Base-by-base conservation (phyloP, 2,113 vertebrate genomes). In the Acrocephalus arundinaceus region DNA sequence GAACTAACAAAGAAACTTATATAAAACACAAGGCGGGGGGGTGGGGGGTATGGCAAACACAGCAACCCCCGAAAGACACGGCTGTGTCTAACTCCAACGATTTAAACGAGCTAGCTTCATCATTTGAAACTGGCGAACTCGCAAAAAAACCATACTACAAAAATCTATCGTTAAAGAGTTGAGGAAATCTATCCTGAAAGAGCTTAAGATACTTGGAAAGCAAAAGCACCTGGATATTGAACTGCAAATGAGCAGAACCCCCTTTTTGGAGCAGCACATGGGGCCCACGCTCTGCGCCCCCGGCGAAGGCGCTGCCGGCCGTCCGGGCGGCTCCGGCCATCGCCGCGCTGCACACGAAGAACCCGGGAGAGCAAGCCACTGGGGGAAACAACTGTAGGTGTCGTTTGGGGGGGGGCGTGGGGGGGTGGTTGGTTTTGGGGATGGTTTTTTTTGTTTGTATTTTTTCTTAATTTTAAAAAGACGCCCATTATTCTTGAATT, bases 251-350 rank as follows among this genome's bases (percentile, higher is more conserved):
- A 46, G 43, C 43, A 21, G 15, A 28, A 33, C 7, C 4, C 19
- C 19, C 12, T 10, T 13, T 4, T 19, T 2, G 9, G 15, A 1
- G 15, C 4, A 2, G 33, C 28, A 28, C 37, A 2, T 0, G 13
- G 6, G 3, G 67, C 48, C 35, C 33, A 9, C 11, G 51, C 41
- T 5, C 30, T 0, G 43, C 70, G 18, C 15, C 24, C 59, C 22
- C 11, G 2, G 11, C 28, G 27, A 22, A 19, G 28, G 39, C 33
- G 33, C 55, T 33, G 39, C 55, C 27, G 22, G 31, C 62, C 7
- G 61, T 30, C 30, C 48, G 17, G 10, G 72, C 62, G 33, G 55
- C 63, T 19, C 46, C 46, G 14, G n/a, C 30, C 48, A 10, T 23
- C 57, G 16, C 46, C 24, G 30, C 51, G 20, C 58, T 15, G 51